phyloP scores from a whole-genome alignment of 2,888 invertebrate species.

The Pharmacophagus antenor region DNA sequence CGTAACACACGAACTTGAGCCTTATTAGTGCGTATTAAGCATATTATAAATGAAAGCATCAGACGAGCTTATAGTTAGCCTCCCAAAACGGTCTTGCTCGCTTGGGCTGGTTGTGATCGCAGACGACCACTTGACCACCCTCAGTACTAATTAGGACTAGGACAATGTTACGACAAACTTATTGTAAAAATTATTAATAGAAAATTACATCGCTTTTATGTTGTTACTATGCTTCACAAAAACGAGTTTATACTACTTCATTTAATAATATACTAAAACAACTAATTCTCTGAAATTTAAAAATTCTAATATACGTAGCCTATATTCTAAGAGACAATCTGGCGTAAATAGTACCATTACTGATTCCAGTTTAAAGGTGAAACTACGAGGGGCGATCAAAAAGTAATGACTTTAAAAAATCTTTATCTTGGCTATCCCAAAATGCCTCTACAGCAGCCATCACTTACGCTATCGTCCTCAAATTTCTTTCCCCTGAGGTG shows the following conservation, averaged over 20 bases:
- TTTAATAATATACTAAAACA: too few relatives aligned
- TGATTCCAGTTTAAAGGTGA: too few relatives aligned
- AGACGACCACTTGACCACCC: conserved; percentile 67
- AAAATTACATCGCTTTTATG: background rate
- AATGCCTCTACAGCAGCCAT: too few relatives aligned
- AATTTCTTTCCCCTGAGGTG: too few relatives aligned
- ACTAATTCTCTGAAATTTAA: background rate
- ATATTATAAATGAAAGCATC: conserved; percentile 40
- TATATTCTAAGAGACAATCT: too few relatives aligned
- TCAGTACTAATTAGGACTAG: conserved; percentile 58
- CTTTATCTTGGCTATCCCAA: too few relatives aligned
- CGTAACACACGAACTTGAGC: conserved; percentile 43
- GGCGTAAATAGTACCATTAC: too few relatives aligned
- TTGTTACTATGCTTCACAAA: background rate
- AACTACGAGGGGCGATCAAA: too few relatives aligned
- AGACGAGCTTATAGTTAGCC: conserved; percentile 71
- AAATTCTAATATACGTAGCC: background rate
- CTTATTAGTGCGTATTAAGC: conserved; percentile 45
- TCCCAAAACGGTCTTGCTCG: conserved; percentile 63
- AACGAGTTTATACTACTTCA: background rate
- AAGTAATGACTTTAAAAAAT: too few relatives aligned
- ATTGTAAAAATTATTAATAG: background rate
- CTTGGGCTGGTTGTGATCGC: conserved; percentile 56
- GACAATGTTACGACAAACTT: conserved; percentile 5
- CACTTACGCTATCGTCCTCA: too few relatives aligned